Evolutionary conservation across 2,888 invertebrate genomes (phyloP), one percentile per base, ranked within the genome.

Genomic region (Dione juno): DNA sequence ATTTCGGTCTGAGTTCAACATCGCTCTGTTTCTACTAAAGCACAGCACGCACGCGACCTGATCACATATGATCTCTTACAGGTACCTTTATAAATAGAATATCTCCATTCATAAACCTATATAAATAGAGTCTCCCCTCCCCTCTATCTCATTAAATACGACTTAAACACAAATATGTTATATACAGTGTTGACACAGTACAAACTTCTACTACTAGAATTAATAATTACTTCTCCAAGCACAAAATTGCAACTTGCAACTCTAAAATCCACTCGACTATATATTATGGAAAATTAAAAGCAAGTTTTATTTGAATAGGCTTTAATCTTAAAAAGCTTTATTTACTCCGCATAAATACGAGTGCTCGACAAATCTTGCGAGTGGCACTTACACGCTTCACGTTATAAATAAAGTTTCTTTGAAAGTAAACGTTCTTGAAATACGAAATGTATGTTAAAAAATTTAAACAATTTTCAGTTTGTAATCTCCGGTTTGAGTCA

Each of bases 391-490:
- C 48, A 63, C 13, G 50, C 50, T 63, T 37, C 48, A 50, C 35
- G 63, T 35, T 63, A 37, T 48, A 63, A 48, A 50, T 63, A 63
- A 63, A 63, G 16, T 50, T 50, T 63, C 63, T 63, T 63, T 63
- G 50, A 63, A 63, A 63, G 63, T 19, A 63, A 63, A 48, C 45
- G 48, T 48, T 50, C 28, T 63, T 48, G 35, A 63, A 63, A 16
- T 63, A 48, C 48, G 9, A 37, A 63, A 63, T 63, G 48, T 48
- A 16, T 35, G n/a, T 8, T 50, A 7, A 28, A 21, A 43, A 14
- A 1, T 21, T 37, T 1, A 57, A n/a, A 3, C 21, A 13, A 9
- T 13, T 21, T 54, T 14, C 11, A 10, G 9, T 28, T 19, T 28
- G 9, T 14, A 21, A 8, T 28, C 10, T 1, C 3, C 3, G 1